phyloP scores from a whole-genome alignment of 1,140 invertebrate genomes.

The Drosophila parabipectinata region DNA sequence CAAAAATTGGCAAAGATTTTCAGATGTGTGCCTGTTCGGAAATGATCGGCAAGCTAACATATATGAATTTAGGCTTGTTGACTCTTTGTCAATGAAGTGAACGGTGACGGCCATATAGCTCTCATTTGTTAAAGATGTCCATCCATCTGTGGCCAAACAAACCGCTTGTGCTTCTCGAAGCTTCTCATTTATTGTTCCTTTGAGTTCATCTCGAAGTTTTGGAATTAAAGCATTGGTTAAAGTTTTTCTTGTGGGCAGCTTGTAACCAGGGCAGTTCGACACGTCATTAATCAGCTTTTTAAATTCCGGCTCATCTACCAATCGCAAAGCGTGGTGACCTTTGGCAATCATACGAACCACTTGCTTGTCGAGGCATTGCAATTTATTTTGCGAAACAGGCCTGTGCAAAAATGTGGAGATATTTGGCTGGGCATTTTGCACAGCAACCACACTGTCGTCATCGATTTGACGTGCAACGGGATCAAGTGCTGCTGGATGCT shows the following conservation, averaged over 20 bases:
- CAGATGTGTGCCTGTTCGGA: background rate
- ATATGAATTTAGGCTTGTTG: background rate
- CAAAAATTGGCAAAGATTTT: too few relatives aligned
- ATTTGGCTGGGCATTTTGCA: slow-evolving; percentile 1
- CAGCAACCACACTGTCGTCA: background rate
- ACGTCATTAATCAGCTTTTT: slow-evolving; percentile 3
- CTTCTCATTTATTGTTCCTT: background rate
- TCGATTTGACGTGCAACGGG: background rate
- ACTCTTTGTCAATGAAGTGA: background rate
- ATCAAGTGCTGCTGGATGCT: slow-evolving; percentile 1
- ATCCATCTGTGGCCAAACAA: slow-evolving; percentile 8
- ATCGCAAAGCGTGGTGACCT: slow-evolving; percentile 6
- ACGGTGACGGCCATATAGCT: slow-evolving; percentile 10
- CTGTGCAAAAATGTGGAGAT: slow-evolving; percentile 6
- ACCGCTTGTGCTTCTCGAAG: background rate
- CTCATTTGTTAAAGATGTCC: slow-evolving; percentile 9
- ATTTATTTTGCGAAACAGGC: slow-evolving; percentile 7
- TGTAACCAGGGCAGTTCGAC: slow-evolving; percentile 2
- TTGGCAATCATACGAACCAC: slow-evolving; percentile 7
- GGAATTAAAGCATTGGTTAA: background rate
- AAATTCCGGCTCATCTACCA: slow-evolving; percentile 4
- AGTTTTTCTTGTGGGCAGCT: slow-evolving; percentile 3
- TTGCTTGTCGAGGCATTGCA: background rate
- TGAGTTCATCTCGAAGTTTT: background rate
- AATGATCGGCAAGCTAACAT: background rate